These are phyloP conservation scores for Drosophila dives DNA, from an alignment of 2,888 invertebrate genomes.

Conservation along the genomic window DNA sequence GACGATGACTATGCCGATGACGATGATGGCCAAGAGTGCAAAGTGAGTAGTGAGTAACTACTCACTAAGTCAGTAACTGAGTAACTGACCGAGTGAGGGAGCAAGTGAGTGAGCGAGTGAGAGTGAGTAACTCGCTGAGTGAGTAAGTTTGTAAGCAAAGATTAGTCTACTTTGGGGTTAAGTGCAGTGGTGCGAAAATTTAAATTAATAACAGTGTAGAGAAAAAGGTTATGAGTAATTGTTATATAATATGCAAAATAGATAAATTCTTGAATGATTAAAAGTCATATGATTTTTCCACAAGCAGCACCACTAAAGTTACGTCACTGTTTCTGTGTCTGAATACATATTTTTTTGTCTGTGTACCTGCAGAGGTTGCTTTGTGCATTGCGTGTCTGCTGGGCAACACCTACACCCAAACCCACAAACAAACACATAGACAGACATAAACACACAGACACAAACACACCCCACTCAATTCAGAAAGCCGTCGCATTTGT, in stretches of 20 bases:
- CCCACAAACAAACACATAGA: constrained; percentile 7
- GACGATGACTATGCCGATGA: constrained; percentile 29
- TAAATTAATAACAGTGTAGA: neutral
- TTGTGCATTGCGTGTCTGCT: constrained; percentile 51
- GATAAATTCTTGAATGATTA: neutral
- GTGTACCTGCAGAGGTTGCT: constrained; percentile 14
- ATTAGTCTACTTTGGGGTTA: neutral
- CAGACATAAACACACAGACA: constrained; percentile 1
- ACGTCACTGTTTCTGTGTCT: neutral
- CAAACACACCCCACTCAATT: constrained; percentile 21
- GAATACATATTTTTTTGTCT: neutral
- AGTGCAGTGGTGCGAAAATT: neutral
- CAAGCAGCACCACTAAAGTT: neutral
- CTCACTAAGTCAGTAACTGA: constrained; percentile 14
- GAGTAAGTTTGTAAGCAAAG: neutral
- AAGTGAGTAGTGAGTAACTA: constrained; percentile 25
- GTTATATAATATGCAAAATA: neutral
- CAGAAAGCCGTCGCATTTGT: constrained; percentile 23
- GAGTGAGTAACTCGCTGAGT: neutral
- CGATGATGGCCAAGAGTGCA: constrained; percentile 29
- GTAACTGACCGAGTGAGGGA: neutral
- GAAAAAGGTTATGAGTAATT: neutral
- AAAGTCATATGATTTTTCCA: neutral
- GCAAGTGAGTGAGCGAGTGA: neutral
- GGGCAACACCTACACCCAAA: constrained; percentile 16